Evolutionary conservation across 2,113 vertebrate species (phyloP), one percentile per base, ranked within the genome.

Genomic region (Rattus rattus): DNA sequence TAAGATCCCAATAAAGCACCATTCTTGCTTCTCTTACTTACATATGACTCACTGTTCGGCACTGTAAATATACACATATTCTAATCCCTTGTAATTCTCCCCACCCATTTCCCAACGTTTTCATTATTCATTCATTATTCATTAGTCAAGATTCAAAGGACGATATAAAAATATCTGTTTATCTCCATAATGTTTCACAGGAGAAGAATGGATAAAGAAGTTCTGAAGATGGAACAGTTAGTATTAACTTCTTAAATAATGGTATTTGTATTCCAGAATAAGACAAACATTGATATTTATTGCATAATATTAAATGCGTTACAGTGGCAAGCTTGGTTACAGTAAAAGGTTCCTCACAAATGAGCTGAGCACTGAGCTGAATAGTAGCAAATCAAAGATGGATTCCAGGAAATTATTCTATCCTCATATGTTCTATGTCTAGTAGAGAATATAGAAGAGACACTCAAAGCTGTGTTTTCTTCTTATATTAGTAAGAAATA

Each of bases 21-120:
- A 13, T 65, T 92, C 59, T 88, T 76, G 10, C 4, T 54, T 52
- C 26, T 52, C 11, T 72, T 36, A 33, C 28, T 13, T 54, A 52
- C 56, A 30, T 49, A 20, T 67, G 33, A 30, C 12, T 63, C 20
- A 54, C 4, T 73, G 1, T 12, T 26, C 36, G 7, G 6, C 22
- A 10, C 16, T 3, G 0, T 39, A 54, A 33, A 33, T 13, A 4
- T 9, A 47, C 36, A 26, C 7, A 1, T 7, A 6, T 33, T 12
- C 14, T 90, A 28, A 59, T 39, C 14, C 9, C 2, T 8, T 26
- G 2, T 49, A 6, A 7, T 7, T 65, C 59, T 36, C 10, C 33
- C 24, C n/a, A n/a, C 4, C 11, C 8, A 7, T 63, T 63, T 19
- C 3, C 24, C 33, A 75, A 24, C 16, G 43, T 89, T 88, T 96